Evolutionary conservation across 2,888 invertebrate species (phyloP).

Genomic region (Oscheius sp.): DNA sequence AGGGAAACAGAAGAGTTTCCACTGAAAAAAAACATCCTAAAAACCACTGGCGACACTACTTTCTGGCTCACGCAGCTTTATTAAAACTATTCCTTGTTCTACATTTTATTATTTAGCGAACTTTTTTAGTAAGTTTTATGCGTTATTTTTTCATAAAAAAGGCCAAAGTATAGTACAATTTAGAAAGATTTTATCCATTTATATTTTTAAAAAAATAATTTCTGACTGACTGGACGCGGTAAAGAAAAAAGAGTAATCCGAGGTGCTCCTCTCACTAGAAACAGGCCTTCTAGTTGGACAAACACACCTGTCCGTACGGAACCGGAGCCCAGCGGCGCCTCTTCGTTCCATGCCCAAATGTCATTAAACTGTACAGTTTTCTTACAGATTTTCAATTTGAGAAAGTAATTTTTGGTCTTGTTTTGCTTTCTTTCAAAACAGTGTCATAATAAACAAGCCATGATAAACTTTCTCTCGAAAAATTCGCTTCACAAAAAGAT

Average conservation of each 20-base stretch:
- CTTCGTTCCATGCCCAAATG: slow-evolving; percentile 8
- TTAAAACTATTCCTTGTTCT: no score
- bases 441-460: not conserved
- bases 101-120: no score
- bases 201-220: not conserved
- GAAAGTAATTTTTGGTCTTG: not conserved
- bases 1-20: no score
- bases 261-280: slow-evolving; percentile 23
- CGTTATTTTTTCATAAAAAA: not conserved
- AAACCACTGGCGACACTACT: no score
- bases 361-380: not conserved
- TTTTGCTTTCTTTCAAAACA: not conserved
- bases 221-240: not conserved
- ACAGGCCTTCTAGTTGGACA: slow-evolving; percentile 27
- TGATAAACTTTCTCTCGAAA: not conserved
- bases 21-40: no score
- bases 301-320: slow-evolving; percentile 25
- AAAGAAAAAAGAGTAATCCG: slow-evolving; percentile 14
- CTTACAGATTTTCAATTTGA: not conserved
- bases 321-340: slow-evolving; percentile 15
- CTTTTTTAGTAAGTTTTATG: no score
- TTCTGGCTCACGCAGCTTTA: no score
- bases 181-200: not conserved
- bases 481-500: no score
- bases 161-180: not conserved